Evolutionary conservation across 1,140 invertebrate species (phyloP).

Genomic region (Eriosoma lanigerum): DNA sequence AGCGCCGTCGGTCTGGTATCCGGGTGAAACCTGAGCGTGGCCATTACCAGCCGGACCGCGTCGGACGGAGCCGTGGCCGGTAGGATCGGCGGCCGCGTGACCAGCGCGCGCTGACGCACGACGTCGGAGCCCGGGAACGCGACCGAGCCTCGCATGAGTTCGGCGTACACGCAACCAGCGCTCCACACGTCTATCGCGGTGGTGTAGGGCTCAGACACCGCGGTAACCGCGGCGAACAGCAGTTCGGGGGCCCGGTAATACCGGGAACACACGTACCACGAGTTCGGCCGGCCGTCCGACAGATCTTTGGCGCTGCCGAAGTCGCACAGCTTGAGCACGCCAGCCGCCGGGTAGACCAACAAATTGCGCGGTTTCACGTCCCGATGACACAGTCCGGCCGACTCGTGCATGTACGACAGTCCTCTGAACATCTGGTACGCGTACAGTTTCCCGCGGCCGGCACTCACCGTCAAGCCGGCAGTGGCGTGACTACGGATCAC

Average conservation of each 20-base stretch:
- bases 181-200: conserved; percentile 29
- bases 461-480: background rate
- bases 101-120: background rate
- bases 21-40: background rate
- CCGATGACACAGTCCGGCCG: conserved; percentile 3
- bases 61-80: background rate
- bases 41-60: background rate
- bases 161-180: conserved; percentile 33
- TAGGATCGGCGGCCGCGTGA: background rate
- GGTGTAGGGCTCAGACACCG: background rate
- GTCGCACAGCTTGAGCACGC: conserved; percentile 15
- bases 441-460: background rate
- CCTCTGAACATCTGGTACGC: conserved; percentile 20
- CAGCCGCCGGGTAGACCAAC: background rate
- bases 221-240: background rate
- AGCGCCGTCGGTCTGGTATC: background rate
- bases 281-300: background rate
- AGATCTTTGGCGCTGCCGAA: conserved; percentile 17
- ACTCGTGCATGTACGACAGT: background rate
- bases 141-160: background rate
- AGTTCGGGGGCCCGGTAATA: conserved; percentile 7
- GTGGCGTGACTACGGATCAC: background rate
- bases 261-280: background rate
- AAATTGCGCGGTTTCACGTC: conserved; percentile 6
- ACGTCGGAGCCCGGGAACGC: background rate